Evolutionary conservation across 1,140 invertebrate genomes (phyloP).

Genomic region (Caenorhabditis latens): DNA sequence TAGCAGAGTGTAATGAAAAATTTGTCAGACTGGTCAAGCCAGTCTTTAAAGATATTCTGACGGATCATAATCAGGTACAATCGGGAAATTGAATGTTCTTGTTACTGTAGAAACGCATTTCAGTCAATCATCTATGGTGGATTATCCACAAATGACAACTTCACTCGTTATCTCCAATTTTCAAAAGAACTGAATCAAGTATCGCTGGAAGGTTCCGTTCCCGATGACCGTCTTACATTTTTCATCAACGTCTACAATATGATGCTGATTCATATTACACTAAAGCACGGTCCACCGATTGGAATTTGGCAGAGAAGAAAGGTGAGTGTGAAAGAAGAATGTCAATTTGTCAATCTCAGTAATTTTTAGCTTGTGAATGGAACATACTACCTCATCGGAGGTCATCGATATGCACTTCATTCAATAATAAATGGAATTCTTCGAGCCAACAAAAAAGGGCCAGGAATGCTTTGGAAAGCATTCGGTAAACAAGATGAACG

Average conservation of each 20-base stretch:
- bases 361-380: slow-evolving; percentile 79
- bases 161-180: slow-evolving; percentile 49
- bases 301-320: slow-evolving; percentile 79
- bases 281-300: slow-evolving; percentile 77
- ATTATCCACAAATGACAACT: slow-evolving; percentile 43
- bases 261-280: slow-evolving; percentile 79
- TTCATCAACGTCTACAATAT: slow-evolving; percentile 80
- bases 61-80: slow-evolving; percentile 77
- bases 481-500: slow-evolving; percentile 79
- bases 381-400: slow-evolving; percentile 79
- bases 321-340: slow-evolving; percentile 66
- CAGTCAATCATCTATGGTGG: slow-evolving; percentile 25
- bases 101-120: neutral
- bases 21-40: slow-evolving; percentile 78
- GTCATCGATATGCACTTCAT: slow-evolving; percentile 79
- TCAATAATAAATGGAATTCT: slow-evolving; percentile 80
- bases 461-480: slow-evolving; percentile 79
- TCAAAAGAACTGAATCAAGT: slow-evolving; percentile 23
- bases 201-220: neutral
- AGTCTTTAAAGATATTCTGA: slow-evolving; percentile 78
- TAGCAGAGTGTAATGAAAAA: slow-evolving; percentile 78
- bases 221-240: slow-evolving; percentile 79
- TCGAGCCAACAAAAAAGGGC: slow-evolving; percentile 79
- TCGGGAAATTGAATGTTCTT: neutral
- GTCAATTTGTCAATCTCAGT: too few relatives aligned